Conservation (phyloP, 2,113 vertebrate species). For the Dasyprocta punctata region DNA sequence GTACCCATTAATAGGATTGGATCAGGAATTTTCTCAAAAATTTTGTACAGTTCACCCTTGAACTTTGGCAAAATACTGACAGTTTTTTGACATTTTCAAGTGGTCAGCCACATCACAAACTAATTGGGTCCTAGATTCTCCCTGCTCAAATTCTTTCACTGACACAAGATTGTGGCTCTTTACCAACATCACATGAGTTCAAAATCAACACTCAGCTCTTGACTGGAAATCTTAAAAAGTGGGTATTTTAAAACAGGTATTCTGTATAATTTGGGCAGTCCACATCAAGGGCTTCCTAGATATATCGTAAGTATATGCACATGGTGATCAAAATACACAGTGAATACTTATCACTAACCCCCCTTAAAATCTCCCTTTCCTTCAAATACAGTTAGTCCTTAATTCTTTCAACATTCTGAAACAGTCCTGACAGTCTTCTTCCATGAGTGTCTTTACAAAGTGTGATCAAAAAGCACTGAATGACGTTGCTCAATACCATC, state of each 20-base stretch:
- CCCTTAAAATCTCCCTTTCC: not conserved
- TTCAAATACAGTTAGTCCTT: not conserved
- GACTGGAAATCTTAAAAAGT: not conserved
- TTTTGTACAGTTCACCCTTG: conserved; percentile 66
- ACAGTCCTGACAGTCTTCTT: not conserved
- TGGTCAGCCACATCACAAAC: conserved; percentile 71
- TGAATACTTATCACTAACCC: not conserved
- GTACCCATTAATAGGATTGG: conserved; percentile 55
- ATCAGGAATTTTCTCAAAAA: conserved; percentile 66
- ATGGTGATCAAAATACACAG: not conserved
- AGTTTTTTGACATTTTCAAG: conserved; percentile 71
- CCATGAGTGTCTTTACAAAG: not conserved
- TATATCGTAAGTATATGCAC: not conserved
- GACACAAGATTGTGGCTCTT: not conserved
- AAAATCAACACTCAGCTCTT: not conserved
- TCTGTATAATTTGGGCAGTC: not conserved
- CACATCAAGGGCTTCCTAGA: not conserved
- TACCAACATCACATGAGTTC: not conserved
- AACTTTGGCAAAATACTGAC: conserved; percentile 63
- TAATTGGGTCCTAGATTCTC: conserved; percentile 62
- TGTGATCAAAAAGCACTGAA: not conserved
- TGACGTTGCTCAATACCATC: not conserved
- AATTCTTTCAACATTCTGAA: not conserved
- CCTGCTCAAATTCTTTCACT: conserved; percentile 55
- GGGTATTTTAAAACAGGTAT: not conserved